Conservation (phyloP, 2,797 vertebrate species). For the Aphelocoma californica region DNA sequence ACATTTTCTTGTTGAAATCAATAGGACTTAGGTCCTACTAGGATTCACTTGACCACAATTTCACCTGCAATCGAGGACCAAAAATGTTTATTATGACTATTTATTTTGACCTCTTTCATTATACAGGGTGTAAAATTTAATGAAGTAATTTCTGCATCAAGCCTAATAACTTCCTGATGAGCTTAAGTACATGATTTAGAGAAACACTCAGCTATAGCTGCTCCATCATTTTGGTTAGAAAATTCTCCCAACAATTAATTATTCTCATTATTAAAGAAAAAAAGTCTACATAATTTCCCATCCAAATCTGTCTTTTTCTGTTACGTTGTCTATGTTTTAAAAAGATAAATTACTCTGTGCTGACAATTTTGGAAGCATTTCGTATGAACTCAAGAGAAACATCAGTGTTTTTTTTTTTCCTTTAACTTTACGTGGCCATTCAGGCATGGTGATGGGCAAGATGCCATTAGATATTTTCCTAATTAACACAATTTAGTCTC, state of each 20-base stretch:
- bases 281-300: background rate
- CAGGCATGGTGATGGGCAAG: conserved; percentile 21
- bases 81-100: background rate
- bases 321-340: background rate
- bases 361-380: background rate
- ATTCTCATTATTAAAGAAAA: background rate
- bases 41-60: background rate
- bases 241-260: conserved; percentile 1
- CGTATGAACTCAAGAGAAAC: background rate
- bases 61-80: background rate
- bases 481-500: conserved; percentile 58
- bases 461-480: conserved; percentile 49
- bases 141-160: conserved; percentile 36
- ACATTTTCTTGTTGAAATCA: background rate
- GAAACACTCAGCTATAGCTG: background rate
- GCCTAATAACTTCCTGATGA: conserved; percentile 14
- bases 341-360: background rate
- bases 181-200: background rate
- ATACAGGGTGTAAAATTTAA: background rate
- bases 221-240: background rate
- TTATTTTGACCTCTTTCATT: conserved; percentile 9
- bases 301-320: background rate
- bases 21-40: background rate
- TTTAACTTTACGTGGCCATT: background rate
- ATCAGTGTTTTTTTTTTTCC: background rate